Conservation (phyloP, 1,140 invertebrate species). For the Pachyrhynchus sulphureomaculatus region DNA sequence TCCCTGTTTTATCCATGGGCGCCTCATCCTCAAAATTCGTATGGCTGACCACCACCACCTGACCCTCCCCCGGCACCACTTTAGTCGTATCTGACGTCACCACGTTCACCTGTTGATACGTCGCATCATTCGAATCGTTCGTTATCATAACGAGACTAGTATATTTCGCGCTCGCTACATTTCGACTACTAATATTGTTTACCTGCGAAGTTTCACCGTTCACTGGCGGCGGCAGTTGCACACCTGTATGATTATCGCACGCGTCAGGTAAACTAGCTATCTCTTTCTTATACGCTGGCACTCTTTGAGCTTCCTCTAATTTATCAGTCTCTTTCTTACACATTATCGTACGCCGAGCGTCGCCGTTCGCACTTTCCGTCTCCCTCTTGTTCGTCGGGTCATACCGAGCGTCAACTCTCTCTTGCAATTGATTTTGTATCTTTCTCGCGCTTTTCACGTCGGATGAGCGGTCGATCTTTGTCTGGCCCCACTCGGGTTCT, state of each 20-base stretch:
- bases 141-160: constrained; percentile 87
- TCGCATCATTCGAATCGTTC: constrained; percentile 55
- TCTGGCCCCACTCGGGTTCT: constrained; percentile 1
- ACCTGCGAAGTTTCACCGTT: constrained; percentile 48
- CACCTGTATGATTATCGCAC: constrained; percentile 38
- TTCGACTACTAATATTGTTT: constrained; percentile 52
- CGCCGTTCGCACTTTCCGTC: constrained; percentile 28
- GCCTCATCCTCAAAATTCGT: constrained; percentile 48
- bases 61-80: constrained; percentile 54
- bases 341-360: too few relatives aligned
- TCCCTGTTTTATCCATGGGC: background rate
- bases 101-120: constrained; percentile 64
- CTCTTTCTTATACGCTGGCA: background rate
- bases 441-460: constrained; percentile 25
- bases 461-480: background rate
- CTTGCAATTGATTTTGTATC: constrained; percentile 9
- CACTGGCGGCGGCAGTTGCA: constrained; percentile 21
- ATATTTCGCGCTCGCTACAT: constrained; percentile 64
- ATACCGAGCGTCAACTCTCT: constrained; percentile 16
- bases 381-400: constrained; percentile 36
- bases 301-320: too few relatives aligned
- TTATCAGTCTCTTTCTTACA: too few relatives aligned
- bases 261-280: constrained; percentile 1
- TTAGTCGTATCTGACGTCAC: constrained; percentile 72
- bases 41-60: constrained; percentile 57